Evolutionary conservation across 2,888 invertebrate genomes (phyloP).

Genomic region (Eremobia ochroleuca): DNA sequence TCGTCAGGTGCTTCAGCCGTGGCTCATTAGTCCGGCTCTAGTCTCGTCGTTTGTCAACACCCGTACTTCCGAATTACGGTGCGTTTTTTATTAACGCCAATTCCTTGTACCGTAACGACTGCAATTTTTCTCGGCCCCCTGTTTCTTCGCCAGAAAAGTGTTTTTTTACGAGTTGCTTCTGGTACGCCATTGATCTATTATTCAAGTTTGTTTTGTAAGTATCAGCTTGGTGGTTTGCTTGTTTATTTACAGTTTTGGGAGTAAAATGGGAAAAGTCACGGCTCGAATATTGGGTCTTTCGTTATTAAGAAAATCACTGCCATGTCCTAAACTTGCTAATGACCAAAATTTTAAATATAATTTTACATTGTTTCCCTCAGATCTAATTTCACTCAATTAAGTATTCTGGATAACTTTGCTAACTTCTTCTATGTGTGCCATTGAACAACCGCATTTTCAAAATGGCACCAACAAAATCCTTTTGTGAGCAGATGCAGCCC

Average conservation of each 20-base stretch:
- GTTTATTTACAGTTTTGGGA: slow-evolving; percentile 33
- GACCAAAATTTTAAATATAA: not conserved
- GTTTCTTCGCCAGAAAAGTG: slow-evolving; percentile 65
- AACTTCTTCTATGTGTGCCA: not conserved
- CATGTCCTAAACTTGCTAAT: not conserved
- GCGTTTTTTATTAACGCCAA: slow-evolving; percentile 87
- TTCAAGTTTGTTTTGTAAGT: slow-evolving; percentile 66
- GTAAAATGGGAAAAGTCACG: not conserved
- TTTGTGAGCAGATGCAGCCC: slow-evolving; percentile 4
- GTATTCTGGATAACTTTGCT: not conserved
- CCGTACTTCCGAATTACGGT: slow-evolving; percentile 80
- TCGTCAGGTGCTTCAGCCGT: slow-evolving; percentile 83
- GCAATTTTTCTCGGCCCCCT: slow-evolving; percentile 80
- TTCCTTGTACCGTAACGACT: slow-evolving; percentile 84
- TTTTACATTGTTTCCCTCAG: not conserved
- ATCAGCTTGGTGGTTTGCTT: slow-evolving; percentile 48
- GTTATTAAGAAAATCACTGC: not conserved
- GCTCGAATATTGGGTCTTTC: not conserved
- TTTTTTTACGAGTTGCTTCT: slow-evolving; percentile 70
- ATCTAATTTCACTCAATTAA: not conserved
- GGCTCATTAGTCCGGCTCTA: slow-evolving; percentile 84
- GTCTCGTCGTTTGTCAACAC: slow-evolving; percentile 87
- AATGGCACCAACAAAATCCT: not conserved
- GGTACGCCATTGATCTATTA: slow-evolving; percentile 71
- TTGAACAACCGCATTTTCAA: not conserved